phyloP scores from a whole-genome alignment of 2,888 invertebrate species.

The Galerucella pusilla region DNA sequence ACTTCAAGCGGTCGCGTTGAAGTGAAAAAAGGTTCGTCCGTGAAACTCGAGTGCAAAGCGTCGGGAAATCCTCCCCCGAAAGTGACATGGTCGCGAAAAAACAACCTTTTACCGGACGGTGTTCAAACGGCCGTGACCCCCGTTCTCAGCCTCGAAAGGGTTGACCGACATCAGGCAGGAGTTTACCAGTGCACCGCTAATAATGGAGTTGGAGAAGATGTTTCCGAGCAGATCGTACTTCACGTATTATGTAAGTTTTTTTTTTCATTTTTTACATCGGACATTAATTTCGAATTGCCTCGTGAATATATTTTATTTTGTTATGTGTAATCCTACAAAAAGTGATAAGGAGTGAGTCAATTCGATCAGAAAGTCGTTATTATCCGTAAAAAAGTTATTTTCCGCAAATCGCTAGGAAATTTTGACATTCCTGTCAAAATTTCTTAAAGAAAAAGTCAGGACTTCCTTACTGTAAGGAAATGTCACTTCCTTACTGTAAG shows the following conservation, averaged over 20 bases:
- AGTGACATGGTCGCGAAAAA: constrained; percentile 69
- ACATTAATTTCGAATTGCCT: no score
- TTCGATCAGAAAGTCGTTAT: no score
- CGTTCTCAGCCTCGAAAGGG: constrained; percentile 71
- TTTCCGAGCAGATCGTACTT: constrained; percentile 71
- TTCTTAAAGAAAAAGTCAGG: no score
- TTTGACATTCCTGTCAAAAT: no score
- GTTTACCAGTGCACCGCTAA: constrained; percentile 73
- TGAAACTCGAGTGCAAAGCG: constrained; percentile 67
- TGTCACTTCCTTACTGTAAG: no score
- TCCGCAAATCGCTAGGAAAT: no score
- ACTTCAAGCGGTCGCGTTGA: constrained; percentile 73
- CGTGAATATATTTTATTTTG: no score
- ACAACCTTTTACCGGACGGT: constrained; percentile 69
- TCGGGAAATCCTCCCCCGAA: constrained; percentile 68
- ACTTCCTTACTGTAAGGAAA: no score
- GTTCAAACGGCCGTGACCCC: constrained; percentile 73
- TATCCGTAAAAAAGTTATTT: no score
- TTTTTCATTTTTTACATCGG: not conserved
- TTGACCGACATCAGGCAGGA: constrained; percentile 73
- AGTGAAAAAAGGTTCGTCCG: constrained; percentile 69
- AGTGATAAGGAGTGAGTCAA: no score
- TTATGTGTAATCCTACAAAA: no score
- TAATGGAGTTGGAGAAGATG: constrained; percentile 73
- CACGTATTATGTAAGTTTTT: constrained; percentile 73